Percentiles rank a stretch among this genome's conserved stretches.
These are phyloP conservation scores for Cantharis flavilabris DNA, from an alignment of 2,888 invertebrate genomes.

Conservation along the genomic window DNA sequence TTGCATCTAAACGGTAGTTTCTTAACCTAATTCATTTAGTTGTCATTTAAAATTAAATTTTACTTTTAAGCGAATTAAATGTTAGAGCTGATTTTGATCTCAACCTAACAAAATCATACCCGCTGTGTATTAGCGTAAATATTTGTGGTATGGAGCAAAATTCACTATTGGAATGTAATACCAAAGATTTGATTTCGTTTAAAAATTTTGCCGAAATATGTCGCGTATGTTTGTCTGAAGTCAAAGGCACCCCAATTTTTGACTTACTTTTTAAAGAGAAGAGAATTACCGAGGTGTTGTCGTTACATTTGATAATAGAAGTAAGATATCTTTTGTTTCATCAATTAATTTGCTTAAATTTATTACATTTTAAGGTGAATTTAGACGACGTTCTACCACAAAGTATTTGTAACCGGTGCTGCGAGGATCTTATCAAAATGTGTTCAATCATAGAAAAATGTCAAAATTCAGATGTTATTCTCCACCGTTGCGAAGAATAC, in stretches of 20 bases:
- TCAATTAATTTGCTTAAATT: background rate
- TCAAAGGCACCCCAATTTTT: background rate
- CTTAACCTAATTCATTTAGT: background rate
- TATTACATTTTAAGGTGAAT: constrained; percentile 13
- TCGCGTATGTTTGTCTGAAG: background rate
- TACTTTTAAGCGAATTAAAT: background rate
- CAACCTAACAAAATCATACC: background rate
- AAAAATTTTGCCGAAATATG: background rate
- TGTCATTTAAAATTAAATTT: background rate
- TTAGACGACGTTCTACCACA: constrained; percentile 21
- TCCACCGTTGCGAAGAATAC: background rate
- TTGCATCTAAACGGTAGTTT: background rate
- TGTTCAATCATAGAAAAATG: constrained; percentile 16
- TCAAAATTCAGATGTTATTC: background rate
- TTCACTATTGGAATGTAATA: background rate
- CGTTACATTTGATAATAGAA: constrained; percentile 8
- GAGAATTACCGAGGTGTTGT: constrained; percentile 8
- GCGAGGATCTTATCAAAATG: background rate
- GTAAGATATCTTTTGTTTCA: background rate
- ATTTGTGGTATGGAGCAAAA: background rate
- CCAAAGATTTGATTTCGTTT: background rate
- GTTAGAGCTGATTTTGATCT: background rate
- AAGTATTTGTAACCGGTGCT: constrained; percentile 13
- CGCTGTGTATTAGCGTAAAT: background rate
- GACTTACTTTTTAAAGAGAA: constrained; percentile 15